phyloP scores from a whole-genome alignment of 1,140 invertebrate genomes.

The Scaptomyza graminum region DNA sequence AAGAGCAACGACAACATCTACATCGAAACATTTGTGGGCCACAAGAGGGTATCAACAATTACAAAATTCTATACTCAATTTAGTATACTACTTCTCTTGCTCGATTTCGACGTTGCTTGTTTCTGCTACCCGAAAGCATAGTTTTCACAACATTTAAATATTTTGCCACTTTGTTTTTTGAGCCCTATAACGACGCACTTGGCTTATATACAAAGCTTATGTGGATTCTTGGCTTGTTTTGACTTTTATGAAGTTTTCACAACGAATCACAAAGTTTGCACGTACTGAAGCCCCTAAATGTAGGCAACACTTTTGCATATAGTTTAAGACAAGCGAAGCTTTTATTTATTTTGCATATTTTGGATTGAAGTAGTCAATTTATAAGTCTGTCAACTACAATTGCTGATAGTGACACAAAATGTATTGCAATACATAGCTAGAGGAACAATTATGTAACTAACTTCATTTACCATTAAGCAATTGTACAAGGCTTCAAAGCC shows the following conservation, averaged over 20 bases:
- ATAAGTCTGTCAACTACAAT: slow-evolving; percentile 1
- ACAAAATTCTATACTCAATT: slow-evolving; percentile 10
- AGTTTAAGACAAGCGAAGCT: neutral
- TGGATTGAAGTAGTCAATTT: too few species aligned
- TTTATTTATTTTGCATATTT: too few species aligned
- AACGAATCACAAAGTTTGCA: slow-evolving; percentile 13
- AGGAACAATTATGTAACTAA: neutral
- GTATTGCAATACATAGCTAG: neutral
- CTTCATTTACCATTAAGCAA: neutral
- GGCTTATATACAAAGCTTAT: slow-evolving; percentile 7
- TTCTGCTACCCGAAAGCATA: slow-evolving; percentile 27
- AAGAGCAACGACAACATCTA: slow-evolving; percentile 42
- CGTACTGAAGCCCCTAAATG: neutral
- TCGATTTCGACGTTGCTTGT: slow-evolving; percentile 8
- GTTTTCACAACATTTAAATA: slow-evolving; percentile 48
- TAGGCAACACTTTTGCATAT: neutral
- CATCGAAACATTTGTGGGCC: slow-evolving; percentile 54
- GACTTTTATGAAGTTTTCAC: slow-evolving; percentile 32
- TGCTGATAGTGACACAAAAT: neutral
- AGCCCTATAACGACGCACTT: slow-evolving; percentile 22
- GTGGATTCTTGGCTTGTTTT: slow-evolving; percentile 2
- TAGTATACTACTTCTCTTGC: neutral
- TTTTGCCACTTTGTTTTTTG: slow-evolving; percentile 34
- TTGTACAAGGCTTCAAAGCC: slow-evolving; percentile 1
- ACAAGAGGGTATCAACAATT: slow-evolving; percentile 29